A percentile compares a stretch with the other conserved stretches of the same genome.
These are phyloP conservation scores for Coryphaenoides rupestris DNA, from an alignment of 2,113 vertebrate species.

Conservation along the genomic window DNA sequence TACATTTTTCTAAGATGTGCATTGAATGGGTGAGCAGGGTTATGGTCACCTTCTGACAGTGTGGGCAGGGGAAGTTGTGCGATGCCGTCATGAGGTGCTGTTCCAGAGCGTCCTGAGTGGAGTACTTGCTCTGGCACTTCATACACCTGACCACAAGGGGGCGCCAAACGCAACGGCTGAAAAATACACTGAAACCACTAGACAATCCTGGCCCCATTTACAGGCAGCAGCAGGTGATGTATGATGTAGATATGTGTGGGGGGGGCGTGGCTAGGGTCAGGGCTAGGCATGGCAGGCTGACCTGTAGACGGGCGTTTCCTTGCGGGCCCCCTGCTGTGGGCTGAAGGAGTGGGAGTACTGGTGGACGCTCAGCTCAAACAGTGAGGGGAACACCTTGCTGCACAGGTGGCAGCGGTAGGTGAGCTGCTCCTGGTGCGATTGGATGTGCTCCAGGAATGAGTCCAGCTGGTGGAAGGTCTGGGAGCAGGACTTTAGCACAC, in stretches of 20 bases:
- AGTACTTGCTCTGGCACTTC: constrained; percentile 96
- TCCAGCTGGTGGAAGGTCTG: constrained; percentile 96
- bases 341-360: constrained; percentile 96
- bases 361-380: constrained; percentile 92
- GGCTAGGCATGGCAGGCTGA: constrained; percentile 42
- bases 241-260: no score
- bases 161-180: no score
- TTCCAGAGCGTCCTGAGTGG: constrained; percentile 93
- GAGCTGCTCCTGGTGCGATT: constrained; percentile 95
- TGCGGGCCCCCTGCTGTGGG: constrained; percentile 88
- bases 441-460: constrained; percentile 92
- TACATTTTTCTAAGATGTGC: no score
- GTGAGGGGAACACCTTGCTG: constrained; percentile 89
- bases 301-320: constrained; percentile 88
- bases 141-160: constrained; percentile 76
- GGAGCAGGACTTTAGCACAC: constrained; percentile 90
- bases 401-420: constrained; percentile 97
- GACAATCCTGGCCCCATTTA: no score
- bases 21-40: no score
- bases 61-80: constrained; percentile 93
- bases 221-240: no score
- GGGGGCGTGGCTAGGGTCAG: background rate
- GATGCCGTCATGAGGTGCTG: constrained; percentile 93
- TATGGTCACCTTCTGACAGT: constrained; percentile 91
- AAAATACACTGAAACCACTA: no score